Evolutionary conservation across 2,888 invertebrate species (phyloP), one percentile per base, ranked within the genome.

Genomic region (Drosophila subquinaria): DNA sequence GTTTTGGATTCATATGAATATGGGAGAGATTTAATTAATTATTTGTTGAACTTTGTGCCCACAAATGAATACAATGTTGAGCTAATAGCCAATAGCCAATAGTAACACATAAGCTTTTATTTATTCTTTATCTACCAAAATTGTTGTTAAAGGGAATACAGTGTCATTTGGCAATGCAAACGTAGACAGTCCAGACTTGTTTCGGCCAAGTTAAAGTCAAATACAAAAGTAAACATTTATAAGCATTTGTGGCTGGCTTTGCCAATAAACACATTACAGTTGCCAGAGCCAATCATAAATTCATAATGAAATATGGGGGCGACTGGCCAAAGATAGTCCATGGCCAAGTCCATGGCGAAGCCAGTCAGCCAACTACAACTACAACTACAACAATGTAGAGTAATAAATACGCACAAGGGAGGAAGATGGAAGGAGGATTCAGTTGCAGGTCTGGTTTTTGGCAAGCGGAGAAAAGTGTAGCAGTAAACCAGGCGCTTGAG

Each of bases 281-380:
- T 65, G 79, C 76, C 77, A 79, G 62, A 82, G 67, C 85, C 75
- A 73, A 88, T 88, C 91, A 90, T 90, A 90, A 90, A 91, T 90
- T 90, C 84, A 89, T 90, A 90, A 90, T 90, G 86, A 90, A 86
- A 82, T 91, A 91, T 82, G 84, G 79, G 80, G 57, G 70, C 79
- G 67, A 47, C 63, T 56, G 64, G 35, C 60, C 62, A 51, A 63
- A 64, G 69, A 69, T 64, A 69, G 64, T 50, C 50, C 64, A 69
- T 75, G 62, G 47, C 62, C 69, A 65, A 55, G 62, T 40, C 62
- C 69, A 65, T 52, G 47, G 42, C 60, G 57, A 62, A 76, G 57
- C 57, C 59, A 75, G 60, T 63, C 30, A 60, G 59, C 56, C 57
- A 68, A 64, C 59, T 56, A 53, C 33, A 35, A 20, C 50, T 33